Conservation (phyloP, 2,797 vertebrate species). For the Thripadectes ignobilis region DNA sequence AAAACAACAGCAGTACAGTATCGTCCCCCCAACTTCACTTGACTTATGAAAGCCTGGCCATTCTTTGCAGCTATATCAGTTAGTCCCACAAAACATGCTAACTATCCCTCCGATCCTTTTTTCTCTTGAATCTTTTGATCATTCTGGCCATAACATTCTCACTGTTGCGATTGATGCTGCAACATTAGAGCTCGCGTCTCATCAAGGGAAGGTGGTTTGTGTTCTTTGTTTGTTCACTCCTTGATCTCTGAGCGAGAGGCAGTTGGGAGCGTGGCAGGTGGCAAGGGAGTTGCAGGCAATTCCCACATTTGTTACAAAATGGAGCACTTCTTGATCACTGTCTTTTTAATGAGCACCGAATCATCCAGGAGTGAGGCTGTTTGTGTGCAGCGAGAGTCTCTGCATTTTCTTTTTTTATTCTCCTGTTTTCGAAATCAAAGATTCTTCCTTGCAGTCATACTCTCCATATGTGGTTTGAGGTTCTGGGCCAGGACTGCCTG, state of each 20-base stretch:
- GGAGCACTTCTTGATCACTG: neutral
- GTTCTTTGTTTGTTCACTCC: neutral
- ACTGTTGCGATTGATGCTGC: neutral
- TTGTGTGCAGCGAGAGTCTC: accelerated
- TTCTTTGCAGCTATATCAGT: neutral
- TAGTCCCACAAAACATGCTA: neutral
- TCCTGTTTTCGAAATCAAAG: neutral
- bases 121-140: neutral
- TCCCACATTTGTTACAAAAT: neutral
- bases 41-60: neutral
- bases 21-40: accelerated
- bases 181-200: neutral
- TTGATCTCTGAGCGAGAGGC: neutral
- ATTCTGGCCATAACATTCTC: neutral
- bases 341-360: neutral
- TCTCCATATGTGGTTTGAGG: neutral
- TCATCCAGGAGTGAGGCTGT: neutral
- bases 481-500: neutral
- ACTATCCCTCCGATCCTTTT: neutral
- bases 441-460: neutral
- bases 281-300: neutral
- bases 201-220: neutral
- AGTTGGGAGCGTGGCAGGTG: neutral
- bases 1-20: neutral
- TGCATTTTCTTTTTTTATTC: neutral